A percentile compares a stretch with the other conserved stretches of the same genome.
Conservation (phyloP, 2,113 vertebrate genomes). For the Catharus fuscescens region DNA sequence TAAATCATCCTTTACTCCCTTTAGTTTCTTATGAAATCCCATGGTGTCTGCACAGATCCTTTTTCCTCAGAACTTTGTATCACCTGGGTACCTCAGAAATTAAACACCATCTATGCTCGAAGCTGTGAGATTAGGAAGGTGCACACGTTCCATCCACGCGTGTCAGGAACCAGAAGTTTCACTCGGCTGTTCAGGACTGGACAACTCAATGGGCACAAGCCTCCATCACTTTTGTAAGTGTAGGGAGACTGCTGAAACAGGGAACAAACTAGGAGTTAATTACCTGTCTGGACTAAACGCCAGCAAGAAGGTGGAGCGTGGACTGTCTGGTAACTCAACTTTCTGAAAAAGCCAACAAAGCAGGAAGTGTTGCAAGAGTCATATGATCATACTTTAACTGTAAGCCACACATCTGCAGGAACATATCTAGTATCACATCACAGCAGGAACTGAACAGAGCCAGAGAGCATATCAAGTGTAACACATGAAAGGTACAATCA, state of each 20-base stretch:
- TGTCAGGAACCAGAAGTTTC: background rate
- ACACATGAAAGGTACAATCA: background rate
- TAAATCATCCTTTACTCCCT: background rate
- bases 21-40: background rate
- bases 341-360: conserved; percentile 84
- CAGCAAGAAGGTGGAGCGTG: conserved; percentile 97
- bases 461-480: conserved; percentile 17
- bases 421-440: background rate
- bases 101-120: background rate
- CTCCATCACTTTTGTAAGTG: background rate
- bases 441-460: conserved; percentile 40
- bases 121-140: background rate
- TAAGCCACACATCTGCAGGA: conserved; percentile 33
- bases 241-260: conserved; percentile 33
- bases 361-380: conserved; percentile 61
- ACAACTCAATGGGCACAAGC: background rate
- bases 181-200: background rate
- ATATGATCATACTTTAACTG: conserved; percentile 39
- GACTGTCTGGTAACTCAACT: conserved; percentile 98
- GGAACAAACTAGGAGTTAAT: conserved; percentile 44
- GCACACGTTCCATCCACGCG: background rate
- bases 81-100: background rate
- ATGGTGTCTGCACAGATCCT: background rate
- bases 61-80: background rate
- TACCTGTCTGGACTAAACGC: conserved; percentile 99